Percentiles rank a stretch among this genome's conserved stretches.
phyloP scores from a whole-genome alignment of 2,888 invertebrate genomes.

The Glaucopsyche alexis region DNA sequence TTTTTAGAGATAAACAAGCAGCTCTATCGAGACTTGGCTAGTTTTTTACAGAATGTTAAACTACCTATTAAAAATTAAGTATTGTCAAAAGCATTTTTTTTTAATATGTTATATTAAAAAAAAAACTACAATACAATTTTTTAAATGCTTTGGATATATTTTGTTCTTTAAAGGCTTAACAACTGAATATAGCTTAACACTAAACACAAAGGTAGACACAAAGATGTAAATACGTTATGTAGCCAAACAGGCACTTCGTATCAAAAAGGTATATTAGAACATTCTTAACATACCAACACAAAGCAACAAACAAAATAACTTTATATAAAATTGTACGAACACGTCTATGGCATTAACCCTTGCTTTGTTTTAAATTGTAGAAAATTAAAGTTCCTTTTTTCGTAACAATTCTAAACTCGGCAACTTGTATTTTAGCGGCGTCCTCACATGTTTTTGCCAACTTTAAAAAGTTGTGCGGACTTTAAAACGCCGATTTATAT shows the following conservation, averaged over 20 bases:
- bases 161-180: too few species aligned
- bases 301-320: conserved; percentile 15
- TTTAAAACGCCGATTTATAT: conserved; percentile 64
- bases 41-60: too few species aligned
- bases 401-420: conserved; percentile 73
- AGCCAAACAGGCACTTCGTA: neutral
- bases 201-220: too few species aligned
- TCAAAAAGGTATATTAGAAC: neutral
- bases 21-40: too few species aligned
- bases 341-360: conserved; percentile 71
- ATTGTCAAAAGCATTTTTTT: too few species aligned
- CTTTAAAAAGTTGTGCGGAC: conserved; percentile 66
- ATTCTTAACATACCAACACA: conserved; percentile 12
- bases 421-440: conserved; percentile 76
- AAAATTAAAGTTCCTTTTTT: conserved; percentile 77
- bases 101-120: too few species aligned
- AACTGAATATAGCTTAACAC: too few species aligned
- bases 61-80: too few species aligned
- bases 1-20: too few species aligned
- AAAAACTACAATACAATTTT: too few species aligned
- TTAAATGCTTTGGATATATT: too few species aligned
- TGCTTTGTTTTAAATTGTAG: conserved; percentile 72
- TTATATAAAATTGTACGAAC: conserved; percentile 44
- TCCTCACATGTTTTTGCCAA: conserved; percentile 74
- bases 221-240: too few species aligned